These are phyloP conservation scores for Ambastaia sidthimunki DNA, from an alignment of 2,797 vertebrate species.

Conservation along the genomic window DNA sequence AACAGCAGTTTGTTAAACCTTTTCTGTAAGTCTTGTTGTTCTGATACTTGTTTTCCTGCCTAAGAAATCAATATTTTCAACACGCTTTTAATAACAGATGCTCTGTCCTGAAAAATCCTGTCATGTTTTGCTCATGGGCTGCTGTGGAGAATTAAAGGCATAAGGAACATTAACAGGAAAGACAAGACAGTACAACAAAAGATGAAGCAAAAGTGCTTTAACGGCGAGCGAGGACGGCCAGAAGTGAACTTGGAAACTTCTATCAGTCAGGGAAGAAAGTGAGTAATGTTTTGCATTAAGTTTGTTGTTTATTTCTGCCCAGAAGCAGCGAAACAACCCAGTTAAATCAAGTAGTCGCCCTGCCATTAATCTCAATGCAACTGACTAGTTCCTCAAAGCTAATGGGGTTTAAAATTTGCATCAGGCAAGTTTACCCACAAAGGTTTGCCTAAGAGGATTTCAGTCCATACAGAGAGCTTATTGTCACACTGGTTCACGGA, in stretches of 20 bases:
- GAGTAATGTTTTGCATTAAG: constrained; percentile 84
- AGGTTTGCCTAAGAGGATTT: constrained; percentile 83
- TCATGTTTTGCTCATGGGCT: constrained; percentile 6
- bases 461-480: constrained; percentile 81
- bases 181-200: neutral
- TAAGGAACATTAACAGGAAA: neutral
- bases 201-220: neutral
- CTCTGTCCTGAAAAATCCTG: neutral
- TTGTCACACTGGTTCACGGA: constrained; percentile 80
- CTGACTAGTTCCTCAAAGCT: constrained; percentile 83
- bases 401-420: constrained; percentile 87
- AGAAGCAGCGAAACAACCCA: constrained; percentile 82
- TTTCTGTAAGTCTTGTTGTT: constrained; percentile 6
- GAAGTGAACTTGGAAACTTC: constrained; percentile 67
- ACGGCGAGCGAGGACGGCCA: constrained; percentile 12
- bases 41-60: neutral
- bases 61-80: constrained; percentile 24
- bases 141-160: constrained; percentile 1
- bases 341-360: constrained; percentile 84
- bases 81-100: constrained; percentile 13
- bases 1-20: constrained; percentile 25
- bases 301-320: constrained; percentile 81
- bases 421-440: constrained; percentile 83
- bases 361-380: constrained; percentile 84
- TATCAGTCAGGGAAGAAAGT: constrained; percentile 71